A percentile compares a stretch with the other conserved stretches of the same genome.
These are phyloP conservation scores for Hyposoter dolosus DNA, from an alignment of 2,888 invertebrate genomes.

Conservation along the genomic window DNA sequence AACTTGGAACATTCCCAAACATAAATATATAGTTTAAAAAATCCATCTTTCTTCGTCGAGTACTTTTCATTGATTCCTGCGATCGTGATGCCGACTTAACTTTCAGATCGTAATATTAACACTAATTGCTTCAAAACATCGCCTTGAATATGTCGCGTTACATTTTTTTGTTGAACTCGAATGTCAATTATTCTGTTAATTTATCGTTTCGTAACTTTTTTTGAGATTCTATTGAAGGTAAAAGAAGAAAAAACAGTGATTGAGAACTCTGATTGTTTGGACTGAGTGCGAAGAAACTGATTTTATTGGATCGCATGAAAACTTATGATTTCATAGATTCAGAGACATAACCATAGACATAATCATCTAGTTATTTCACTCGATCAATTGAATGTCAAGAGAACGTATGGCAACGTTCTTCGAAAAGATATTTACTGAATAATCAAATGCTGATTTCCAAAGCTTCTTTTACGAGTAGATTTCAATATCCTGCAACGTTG, in stretches of 20 bases:
- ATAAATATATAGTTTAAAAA: too few relatives aligned
- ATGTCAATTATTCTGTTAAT: neutral
- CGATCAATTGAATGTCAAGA: too few relatives aligned
- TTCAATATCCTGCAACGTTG: neutral
- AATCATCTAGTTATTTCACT: too few relatives aligned
- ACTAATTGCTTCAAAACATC: too few relatives aligned
- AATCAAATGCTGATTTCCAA: neutral
- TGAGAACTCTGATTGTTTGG: neutral
- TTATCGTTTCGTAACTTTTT: neutral
- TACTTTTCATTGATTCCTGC: too few relatives aligned
- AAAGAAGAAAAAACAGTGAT: neutral
- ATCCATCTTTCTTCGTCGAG: too few relatives aligned
- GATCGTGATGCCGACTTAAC: neutral
- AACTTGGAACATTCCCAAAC: too few relatives aligned
- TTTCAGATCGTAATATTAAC: neutral
- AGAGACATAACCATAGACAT: neutral
- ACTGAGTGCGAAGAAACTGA: neutral
- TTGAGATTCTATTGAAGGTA: neutral
- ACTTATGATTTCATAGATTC: neutral
- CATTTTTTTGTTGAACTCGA: neutral
- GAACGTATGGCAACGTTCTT: neutral
- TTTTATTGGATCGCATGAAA: neutral
- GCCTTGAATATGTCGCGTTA: neutral
- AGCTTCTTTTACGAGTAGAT: neutral
- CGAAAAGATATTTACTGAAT: neutral